Percentiles rank a stretch among this genome's conserved stretches.
Conservation (phyloP, 2,888 invertebrate genomes). For the Electrophaes corylata region DNA sequence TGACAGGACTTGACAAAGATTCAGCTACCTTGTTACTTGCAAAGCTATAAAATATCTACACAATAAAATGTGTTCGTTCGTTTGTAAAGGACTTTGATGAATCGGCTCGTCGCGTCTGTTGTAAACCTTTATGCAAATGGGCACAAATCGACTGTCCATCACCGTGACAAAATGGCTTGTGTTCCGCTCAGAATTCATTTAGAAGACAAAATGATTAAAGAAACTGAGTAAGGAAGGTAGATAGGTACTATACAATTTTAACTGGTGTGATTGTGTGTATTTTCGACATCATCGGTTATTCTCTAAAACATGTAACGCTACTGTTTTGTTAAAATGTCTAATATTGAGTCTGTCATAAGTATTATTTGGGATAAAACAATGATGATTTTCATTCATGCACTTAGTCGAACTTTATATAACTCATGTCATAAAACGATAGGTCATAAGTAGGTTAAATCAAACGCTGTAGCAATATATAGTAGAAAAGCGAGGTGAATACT, state of each 20-base stretch:
- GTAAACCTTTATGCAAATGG: background rate
- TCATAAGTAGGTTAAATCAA: background rate
- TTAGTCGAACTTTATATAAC: too few relatives aligned
- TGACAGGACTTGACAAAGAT: too few relatives aligned
- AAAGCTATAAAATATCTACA: background rate
- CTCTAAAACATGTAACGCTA: too few relatives aligned
- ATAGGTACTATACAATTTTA: too few relatives aligned
- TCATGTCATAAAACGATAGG: background rate
- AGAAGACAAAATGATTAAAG: background rate
- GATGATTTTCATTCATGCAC: background rate
- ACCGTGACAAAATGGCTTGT: background rate
- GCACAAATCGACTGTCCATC: background rate
- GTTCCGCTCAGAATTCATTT: background rate
- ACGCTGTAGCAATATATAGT: background rate
- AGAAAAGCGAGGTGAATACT: slow-evolving; percentile 42
- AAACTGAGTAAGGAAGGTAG: too few relatives aligned
- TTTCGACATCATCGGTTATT: too few relatives aligned
- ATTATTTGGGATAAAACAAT: background rate
- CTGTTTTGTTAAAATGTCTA: background rate
- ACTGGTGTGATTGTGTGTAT: background rate
- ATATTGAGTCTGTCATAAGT: background rate
- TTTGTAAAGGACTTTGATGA: background rate
- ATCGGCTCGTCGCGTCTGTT: background rate
- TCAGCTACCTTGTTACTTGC: background rate
- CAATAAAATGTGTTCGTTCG: background rate